Evolutionary conservation across 92 coral and sea anemone species (phyloP), one percentile per base, ranked within the genome.

Genomic region (Plumapathes pennacea): DNA sequence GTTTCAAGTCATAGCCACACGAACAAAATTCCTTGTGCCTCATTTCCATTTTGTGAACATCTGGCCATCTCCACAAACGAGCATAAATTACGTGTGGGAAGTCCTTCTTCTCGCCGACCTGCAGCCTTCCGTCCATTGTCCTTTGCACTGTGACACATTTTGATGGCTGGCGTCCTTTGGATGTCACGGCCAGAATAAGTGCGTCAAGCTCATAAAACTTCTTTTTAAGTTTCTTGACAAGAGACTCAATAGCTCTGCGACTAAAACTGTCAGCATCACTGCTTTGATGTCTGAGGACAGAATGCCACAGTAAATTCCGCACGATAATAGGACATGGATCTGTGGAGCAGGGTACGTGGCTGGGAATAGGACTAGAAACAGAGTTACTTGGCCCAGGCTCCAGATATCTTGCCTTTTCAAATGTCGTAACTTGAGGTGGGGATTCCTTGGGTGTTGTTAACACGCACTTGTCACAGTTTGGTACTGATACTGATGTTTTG

Each of bases 31-130:
- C 99, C 40, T 89, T 86, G 38, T 94, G 99, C 31, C 91, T 50
- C 89, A 94, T 81, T 57, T 94, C 99, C 99, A 94, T 94, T 68
- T 94, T 94, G 54, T 94, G 99, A 4, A 94, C 99, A 70, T 94
- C 99, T 7, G 99, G 97, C 89, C 96, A 94, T 39, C 99, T 65
- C 99, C 99, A 94, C 31, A 94, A 74, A n/a, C 99, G 81, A 3
- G 99, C 92, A 57, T 94, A 94, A 51, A 94, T 94, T 28, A 94
- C 99, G 74, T 94, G 99, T 6, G 99, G 99, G 67, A 94, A 94
- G 57, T 94, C 99, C 46, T 94, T 94, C 78, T 94, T 94, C 69
- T 94, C 99, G 31, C 99, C 99, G 13, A 94, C 99, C 47, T 94
- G 99, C 36, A 94, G 62, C 25, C 99, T 67, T 4, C 99, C 99